Base-by-base conservation (phyloP, 2,888 invertebrate genomes). In the Polymixis flavicincta region DNA sequence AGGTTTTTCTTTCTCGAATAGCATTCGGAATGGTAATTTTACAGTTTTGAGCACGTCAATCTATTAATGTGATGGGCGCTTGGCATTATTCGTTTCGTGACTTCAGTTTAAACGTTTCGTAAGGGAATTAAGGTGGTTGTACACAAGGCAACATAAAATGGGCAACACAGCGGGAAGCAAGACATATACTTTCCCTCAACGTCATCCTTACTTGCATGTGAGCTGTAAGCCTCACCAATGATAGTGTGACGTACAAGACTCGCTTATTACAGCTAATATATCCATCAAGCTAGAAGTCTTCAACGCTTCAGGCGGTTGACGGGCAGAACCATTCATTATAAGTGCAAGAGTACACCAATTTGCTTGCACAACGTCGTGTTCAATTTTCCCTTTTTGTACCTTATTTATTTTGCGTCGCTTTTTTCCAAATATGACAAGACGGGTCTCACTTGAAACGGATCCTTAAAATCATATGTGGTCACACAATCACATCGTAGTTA, bases 11-110 rank as follows among this genome's bases (percentile, higher is more conserved):
- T 92, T 92, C 88, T 91, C 83, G 88, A 90, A 89, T 89, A 90
- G 91, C 87, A 93, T 93, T 92, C 85, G 87, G 88, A 94, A 96
- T 95, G 94, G 94, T 94, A 94, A 95, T 95, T 95, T 95, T 94
- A 95, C 95, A 96, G 96, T 96, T 95, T 94, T 92, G 94, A 94
- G 93, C 95, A 95, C 96, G 96, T 94, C 95, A 96, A 94, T 95
- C 94, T 94, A 94, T 95, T 95, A 94, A 93, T 93, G 90, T 91
- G 93, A 94, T 92, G 92, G 92, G 90, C 90, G 90, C 90, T 92
- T 88, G 89, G 90, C 90, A 90, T 91, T 92, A 89, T 90, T 88
- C 87, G 87, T 91, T 94, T 93, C 96, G 96, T 96, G 96, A 96
- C 96, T 94, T 85, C 61, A 86, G 84, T 89, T 89, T 88, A 80